These are phyloP conservation scores for Parascotia fuliginaria DNA, from an alignment of 2,888 invertebrate species.

Conservation along the genomic window DNA sequence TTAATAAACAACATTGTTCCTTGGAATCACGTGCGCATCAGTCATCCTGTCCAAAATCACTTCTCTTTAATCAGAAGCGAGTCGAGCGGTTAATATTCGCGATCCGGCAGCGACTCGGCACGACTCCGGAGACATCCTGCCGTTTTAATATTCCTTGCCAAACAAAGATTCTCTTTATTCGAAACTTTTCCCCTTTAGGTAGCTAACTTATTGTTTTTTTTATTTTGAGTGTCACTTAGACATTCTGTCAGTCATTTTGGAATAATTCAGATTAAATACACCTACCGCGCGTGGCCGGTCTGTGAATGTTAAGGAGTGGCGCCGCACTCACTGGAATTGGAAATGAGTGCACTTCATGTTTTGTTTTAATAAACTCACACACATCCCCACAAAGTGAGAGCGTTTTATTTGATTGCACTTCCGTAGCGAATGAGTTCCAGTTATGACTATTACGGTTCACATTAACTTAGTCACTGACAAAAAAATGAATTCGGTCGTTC, in stretches of 20 bases:
- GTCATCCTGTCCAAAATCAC: conserved; percentile 78
- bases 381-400: conserved; percentile 73
- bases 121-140: conserved; percentile 61
- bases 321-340: conserved; percentile 71
- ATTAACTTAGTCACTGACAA: conserved; percentile 31
- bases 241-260: conserved; percentile 77
- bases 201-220: conserved; percentile 69
- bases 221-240: conserved; percentile 64
- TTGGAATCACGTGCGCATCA: conserved; percentile 73
- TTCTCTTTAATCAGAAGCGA: conserved; percentile 78
- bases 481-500: conserved; percentile 19
- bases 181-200: conserved; percentile 66
- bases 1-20: conserved; percentile 73
- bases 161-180: conserved; percentile 68
- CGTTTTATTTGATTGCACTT: conserved; percentile 68
- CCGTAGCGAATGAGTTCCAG: conserved; percentile 36
- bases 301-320: conserved; percentile 71
- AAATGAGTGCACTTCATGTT: conserved; percentile 74
- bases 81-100: conserved; percentile 72
- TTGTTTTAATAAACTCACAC: conserved; percentile 80
- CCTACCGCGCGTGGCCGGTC: conserved; percentile 72
- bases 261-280: conserved; percentile 83
- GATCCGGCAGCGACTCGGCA: conserved; percentile 62
- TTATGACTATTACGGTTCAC: conserved; percentile 34
- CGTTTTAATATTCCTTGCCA: conserved; percentile 75